Conservation (phyloP, 2,888 invertebrate genomes). For the Nysson spinosus region DNA sequence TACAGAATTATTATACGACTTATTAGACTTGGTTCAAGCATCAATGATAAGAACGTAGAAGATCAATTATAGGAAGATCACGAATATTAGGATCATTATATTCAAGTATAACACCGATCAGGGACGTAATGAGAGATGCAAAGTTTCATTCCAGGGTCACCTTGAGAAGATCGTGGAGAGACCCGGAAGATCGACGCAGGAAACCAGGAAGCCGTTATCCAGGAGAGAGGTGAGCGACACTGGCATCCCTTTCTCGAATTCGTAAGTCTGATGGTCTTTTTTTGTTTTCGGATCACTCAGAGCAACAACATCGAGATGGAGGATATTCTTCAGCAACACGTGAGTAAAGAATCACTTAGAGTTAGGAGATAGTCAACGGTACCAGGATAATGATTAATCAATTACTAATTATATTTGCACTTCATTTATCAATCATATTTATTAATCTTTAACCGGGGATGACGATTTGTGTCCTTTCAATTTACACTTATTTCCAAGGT, state of each 20-base stretch:
- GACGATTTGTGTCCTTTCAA: too few species aligned
- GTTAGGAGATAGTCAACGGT: too few species aligned
- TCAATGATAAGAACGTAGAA: neutral
- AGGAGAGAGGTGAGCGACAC: slow-evolving; percentile 78
- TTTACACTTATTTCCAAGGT: too few species aligned
- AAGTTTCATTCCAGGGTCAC: slow-evolving; percentile 82
- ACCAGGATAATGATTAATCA: too few species aligned
- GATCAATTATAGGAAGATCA: too few species aligned
- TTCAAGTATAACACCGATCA: too few species aligned
- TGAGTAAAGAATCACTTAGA: slow-evolving; percentile 67
- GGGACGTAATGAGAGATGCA: slow-evolving; percentile 18
- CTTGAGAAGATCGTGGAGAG: slow-evolving; percentile 92
- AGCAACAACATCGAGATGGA: slow-evolving; percentile 84
- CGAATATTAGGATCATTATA: too few species aligned
- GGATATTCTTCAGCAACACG: slow-evolving; percentile 82
- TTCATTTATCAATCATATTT: too few species aligned
- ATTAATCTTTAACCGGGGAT: too few species aligned
- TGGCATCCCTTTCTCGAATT: slow-evolving; percentile 53
- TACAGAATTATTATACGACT: neutral
- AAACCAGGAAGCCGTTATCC: slow-evolving; percentile 78
- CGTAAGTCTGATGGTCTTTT: slow-evolving; percentile 55
- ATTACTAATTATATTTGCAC: too few species aligned
- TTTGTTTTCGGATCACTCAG: slow-evolving; percentile 68
- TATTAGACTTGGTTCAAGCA: neutral
- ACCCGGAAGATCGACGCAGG: slow-evolving; percentile 82